A percentile compares a stretch with the other conserved stretches of the same genome.
These are phyloP conservation scores for Acanthurus leucopareius DNA, from an alignment of 2,797 vertebrate genomes.

Conservation along the genomic window DNA sequence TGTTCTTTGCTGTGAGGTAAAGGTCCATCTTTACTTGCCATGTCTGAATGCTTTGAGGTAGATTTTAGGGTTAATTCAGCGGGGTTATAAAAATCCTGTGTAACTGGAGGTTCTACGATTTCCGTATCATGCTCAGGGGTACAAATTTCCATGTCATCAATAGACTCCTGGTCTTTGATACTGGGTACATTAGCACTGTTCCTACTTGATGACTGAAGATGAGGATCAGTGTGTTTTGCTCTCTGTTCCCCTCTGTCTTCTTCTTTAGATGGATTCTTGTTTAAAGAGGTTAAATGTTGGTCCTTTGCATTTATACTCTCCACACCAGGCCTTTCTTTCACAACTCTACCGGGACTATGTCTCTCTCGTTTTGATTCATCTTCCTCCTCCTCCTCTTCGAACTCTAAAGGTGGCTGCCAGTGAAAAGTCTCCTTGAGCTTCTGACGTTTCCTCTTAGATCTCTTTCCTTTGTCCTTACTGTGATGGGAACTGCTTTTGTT, in stretches of 20 bases:
- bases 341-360: constrained; percentile 61
- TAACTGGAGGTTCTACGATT: constrained; percentile 63
- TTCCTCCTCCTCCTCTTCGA: constrained; percentile 95
- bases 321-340: constrained; percentile 45
- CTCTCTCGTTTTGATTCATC: constrained; percentile 81
- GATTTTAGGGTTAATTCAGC: constrained; percentile 49
- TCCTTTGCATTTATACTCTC: constrained; percentile 65
- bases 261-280: constrained; percentile 55
- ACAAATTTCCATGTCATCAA: constrained; percentile 93
- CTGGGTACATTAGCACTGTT: constrained; percentile 49
- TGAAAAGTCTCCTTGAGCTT: constrained; percentile 94
- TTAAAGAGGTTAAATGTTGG: constrained; percentile 59
- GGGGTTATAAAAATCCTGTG: constrained; percentile 46
- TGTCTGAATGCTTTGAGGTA: constrained; percentile 58
- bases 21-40: constrained; percentile 31
- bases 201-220: constrained; percentile 62
- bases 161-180: constrained; percentile 75
- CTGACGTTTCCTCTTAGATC: constrained; percentile 92
- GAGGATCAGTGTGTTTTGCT: constrained; percentile 60
- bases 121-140: constrained; percentile 88
- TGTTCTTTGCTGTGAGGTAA: constrained; percentile 58
- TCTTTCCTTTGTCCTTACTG: constrained; percentile 90
- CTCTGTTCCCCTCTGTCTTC: constrained; percentile 57
- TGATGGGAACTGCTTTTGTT: constrained; percentile 80
- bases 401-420: constrained; percentile 98